phyloP scores from a whole-genome alignment of 1,140 invertebrate genomes.

The Sesamia nonagrioides region DNA sequence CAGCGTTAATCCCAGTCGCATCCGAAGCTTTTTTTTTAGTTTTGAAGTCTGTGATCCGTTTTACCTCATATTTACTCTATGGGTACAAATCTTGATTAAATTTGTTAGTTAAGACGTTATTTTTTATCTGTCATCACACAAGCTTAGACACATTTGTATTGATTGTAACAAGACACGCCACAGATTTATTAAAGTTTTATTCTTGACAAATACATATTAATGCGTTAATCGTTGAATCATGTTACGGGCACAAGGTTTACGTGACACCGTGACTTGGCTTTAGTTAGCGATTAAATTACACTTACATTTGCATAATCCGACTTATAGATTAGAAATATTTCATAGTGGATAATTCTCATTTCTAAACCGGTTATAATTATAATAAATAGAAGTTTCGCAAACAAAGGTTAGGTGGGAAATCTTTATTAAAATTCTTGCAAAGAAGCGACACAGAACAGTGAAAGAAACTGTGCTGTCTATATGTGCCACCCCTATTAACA shows the following conservation, averaged over 20 bases:
- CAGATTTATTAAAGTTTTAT: not conserved
- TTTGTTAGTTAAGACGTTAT: not conserved
- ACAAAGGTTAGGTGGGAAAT: not conserved
- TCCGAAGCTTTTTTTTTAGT: too few species aligned
- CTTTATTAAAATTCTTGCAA: too few species aligned
- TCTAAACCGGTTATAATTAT: conserved; percentile 6
- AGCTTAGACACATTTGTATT: not conserved
- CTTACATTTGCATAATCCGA: conserved; percentile 31
- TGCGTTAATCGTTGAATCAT: conserved; percentile 7
- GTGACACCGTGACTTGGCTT: not conserved
- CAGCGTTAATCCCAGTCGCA: too few species aligned
- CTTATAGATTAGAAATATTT: conserved; percentile 24
- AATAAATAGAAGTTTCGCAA: not conserved
- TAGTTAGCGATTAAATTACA: conserved; percentile 32
- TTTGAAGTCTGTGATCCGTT: too few species aligned
- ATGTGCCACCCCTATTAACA: too few species aligned
- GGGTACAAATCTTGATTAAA: too few species aligned
- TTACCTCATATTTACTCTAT: too few species aligned
- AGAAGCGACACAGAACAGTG: too few species aligned
- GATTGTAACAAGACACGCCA: not conserved
- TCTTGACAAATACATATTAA: conserved; percentile 2
- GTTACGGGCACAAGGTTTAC: conserved; percentile 21
- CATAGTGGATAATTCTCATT: not conserved
- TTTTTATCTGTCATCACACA: not conserved
- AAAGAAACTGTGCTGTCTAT: too few species aligned